phyloP scores from a whole-genome alignment of 1,140 invertebrate genomes.

The Drosophila pandora region DNA sequence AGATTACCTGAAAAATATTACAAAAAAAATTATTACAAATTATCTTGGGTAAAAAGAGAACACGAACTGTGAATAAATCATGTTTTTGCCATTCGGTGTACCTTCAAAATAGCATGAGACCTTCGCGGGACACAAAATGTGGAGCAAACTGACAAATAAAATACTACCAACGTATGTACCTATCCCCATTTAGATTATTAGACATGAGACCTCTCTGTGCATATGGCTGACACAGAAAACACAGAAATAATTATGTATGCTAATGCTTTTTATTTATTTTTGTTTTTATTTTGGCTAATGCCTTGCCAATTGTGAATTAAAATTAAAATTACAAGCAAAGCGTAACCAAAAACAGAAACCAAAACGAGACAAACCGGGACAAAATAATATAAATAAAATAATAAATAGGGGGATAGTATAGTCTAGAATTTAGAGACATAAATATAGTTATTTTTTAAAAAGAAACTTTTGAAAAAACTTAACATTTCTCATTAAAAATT shows the following conservation, averaged over 20 bases:
- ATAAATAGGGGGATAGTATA: not conserved
- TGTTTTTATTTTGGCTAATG: slow-evolving; percentile 1
- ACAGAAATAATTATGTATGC: slow-evolving; percentile 63
- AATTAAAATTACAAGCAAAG: slow-evolving; percentile 61
- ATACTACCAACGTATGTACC: not conserved
- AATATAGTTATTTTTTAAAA: too few relatives aligned
- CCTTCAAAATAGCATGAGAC: slow-evolving; percentile 26
- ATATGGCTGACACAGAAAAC: slow-evolving; percentile 42
- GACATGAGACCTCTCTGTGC: slow-evolving; percentile 23
- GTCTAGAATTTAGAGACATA: too few relatives aligned
- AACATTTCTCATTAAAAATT: not conserved
- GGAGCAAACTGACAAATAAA: slow-evolving; percentile 3
- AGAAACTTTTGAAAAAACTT: not conserved
- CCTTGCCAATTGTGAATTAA: slow-evolving; percentile 56
- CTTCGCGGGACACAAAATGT: slow-evolving; percentile 28
- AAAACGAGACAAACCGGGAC: not conserved
- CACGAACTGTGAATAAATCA: slow-evolving; percentile 1
- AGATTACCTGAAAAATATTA: too few relatives aligned
- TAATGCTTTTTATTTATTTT: slow-evolving; percentile 12
- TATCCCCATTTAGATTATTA: slow-evolving; percentile 7
- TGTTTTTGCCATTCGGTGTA: slow-evolving; percentile 19
- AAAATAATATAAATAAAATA: slow-evolving; percentile 9
- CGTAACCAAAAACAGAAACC: slow-evolving; percentile 31
- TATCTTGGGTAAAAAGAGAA: slow-evolving; percentile 2
- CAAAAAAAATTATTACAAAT: too few relatives aligned